A percentile compares a stretch with the other conserved stretches of the same genome.
Evolutionary conservation across 2,113 vertebrate species (phyloP).

Genomic region (Thinocorus orbignyianus): DNA sequence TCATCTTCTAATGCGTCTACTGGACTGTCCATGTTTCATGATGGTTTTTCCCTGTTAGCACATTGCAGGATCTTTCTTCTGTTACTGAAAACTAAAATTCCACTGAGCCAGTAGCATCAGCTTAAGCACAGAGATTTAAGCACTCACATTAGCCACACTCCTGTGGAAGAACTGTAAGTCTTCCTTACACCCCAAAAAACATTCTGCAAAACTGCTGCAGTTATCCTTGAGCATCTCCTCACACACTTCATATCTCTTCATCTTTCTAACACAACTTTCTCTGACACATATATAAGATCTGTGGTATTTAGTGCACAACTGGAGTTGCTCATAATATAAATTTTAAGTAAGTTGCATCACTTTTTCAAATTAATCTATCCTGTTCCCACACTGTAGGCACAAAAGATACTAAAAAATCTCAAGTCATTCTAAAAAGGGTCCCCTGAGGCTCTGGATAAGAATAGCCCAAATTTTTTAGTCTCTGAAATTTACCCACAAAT

Average conservation of each 20-base stretch:
- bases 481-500: not conserved
- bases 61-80: not conserved
- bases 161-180: not conserved
- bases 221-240: not conserved
- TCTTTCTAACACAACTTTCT: not conserved
- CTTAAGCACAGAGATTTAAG: not conserved
- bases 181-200: not conserved
- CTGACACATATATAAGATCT: not conserved
- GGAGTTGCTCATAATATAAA: not conserved
- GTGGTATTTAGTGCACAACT: not conserved
- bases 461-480: not conserved
- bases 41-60: not conserved
- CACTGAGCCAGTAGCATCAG: not conserved
- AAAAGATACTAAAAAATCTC: not conserved
- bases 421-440: not conserved
- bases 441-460: not conserved
- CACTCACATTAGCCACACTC: not conserved
- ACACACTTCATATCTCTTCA: not conserved
- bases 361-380: not conserved
- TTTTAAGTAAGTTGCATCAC: not conserved
- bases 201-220: not conserved
- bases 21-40: not conserved
- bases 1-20: not conserved
- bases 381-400: not conserved
- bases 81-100: not conserved